A percentile compares a stretch with the other conserved stretches of the same genome.
Conservation (phyloP, 1,140 invertebrate genomes). For the Drosophila melanogaster region DNA sequence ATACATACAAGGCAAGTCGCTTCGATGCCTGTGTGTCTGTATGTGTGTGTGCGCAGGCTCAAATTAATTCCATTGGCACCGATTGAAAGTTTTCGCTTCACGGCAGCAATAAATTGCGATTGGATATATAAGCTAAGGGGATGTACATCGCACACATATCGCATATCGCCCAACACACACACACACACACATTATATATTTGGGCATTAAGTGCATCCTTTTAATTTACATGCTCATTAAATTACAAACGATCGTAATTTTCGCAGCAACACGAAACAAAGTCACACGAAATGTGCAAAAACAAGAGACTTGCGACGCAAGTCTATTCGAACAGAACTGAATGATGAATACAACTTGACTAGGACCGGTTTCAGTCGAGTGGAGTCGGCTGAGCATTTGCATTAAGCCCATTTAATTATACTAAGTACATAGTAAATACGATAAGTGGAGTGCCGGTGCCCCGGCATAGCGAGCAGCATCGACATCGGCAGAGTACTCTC, state of each 20-base stretch:
- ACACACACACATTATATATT: constrained; percentile 21
- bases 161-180: not conserved
- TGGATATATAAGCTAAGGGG: constrained; percentile 40
- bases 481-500: constrained; percentile 33
- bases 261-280: constrained; percentile 49
- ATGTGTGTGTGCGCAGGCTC: constrained; percentile 51
- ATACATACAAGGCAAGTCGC: constrained; percentile 39
- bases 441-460: constrained; percentile 47
- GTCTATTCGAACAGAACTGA: constrained; percentile 41
- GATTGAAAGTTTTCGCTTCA: constrained; percentile 79
- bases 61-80: constrained; percentile 82
- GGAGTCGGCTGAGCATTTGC: constrained; percentile 53
- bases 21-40: not conserved
- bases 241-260: constrained; percentile 68
- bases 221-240: constrained; percentile 82
- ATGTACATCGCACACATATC: constrained; percentile 19
- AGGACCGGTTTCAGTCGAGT: not conserved
- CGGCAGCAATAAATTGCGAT: constrained; percentile 78
- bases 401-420: constrained; percentile 82
- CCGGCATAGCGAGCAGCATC: constrained; percentile 21
- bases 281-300: constrained; percentile 43
- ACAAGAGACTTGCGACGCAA: constrained; percentile 24
- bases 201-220: constrained; percentile 70
- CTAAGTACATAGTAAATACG: constrained; percentile 82
- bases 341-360: constrained; percentile 65